Percentiles rank a stretch among this genome's conserved stretches.
These are phyloP conservation scores for Dusona sp. DNA, from an alignment of 2,888 invertebrate genomes.

Conservation along the genomic window DNA sequence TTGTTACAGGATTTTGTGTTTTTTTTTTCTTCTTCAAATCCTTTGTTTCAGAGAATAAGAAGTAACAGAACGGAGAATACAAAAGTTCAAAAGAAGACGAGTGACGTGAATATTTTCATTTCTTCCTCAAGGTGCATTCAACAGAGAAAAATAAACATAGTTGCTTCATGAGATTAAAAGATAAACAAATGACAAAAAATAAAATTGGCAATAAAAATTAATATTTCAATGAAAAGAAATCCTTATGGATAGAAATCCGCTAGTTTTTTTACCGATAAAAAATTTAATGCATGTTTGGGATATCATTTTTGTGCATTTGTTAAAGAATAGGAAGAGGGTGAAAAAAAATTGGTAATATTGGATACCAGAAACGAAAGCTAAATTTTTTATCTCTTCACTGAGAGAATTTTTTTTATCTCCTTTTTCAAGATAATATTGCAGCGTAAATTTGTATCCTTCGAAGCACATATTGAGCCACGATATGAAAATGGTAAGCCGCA, in stretches of 20 bases:
- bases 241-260: neutral
- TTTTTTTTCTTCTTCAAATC: neutral
- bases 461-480: neutral
- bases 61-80: neutral
- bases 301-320: neutral
- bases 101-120: neutral
- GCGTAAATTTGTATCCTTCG: constrained; percentile 31
- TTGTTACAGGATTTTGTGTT: constrained; percentile 26
- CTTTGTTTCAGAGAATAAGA: neutral
- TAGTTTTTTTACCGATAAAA: neutral
- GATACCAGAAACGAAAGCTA: neutral
- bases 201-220: neutral
- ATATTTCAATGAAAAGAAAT: neutral
- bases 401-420: neutral
- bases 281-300: neutral
- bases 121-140: neutral
- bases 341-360: neutral
- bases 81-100: neutral
- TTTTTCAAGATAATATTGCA: constrained; percentile 21
- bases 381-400: neutral
- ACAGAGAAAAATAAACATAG: neutral
- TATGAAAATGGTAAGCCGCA: constrained; percentile 18
- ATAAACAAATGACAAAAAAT: neutral
- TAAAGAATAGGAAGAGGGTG: neutral
- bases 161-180: neutral